A percentile compares a stretch with the other conserved stretches of the same genome.
Evolutionary conservation across 2,113 vertebrate species (phyloP).

Genomic region (Pterocles orientalis): DNA sequence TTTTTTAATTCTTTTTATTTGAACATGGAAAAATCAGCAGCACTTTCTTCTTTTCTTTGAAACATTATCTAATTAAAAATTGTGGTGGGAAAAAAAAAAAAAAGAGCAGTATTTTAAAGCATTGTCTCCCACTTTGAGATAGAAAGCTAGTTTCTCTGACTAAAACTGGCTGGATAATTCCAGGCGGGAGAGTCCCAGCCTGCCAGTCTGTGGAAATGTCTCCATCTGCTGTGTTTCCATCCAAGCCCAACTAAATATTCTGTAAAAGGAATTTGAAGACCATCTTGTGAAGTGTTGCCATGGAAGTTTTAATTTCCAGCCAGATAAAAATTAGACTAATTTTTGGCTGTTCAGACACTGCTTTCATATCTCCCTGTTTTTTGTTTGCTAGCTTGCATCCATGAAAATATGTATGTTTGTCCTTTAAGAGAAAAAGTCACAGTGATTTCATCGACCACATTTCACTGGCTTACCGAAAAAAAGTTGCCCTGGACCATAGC

Average conservation of each 20-base stretch:
- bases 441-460: neutral
- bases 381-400: neutral
- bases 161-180: constrained; percentile 16
- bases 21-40: neutral
- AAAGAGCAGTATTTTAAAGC: neutral
- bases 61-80: neutral
- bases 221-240: neutral
- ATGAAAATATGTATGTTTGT: neutral
- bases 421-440: neutral
- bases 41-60: constrained; percentile 24
- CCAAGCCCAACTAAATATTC: neutral
- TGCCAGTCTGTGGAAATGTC: constrained; percentile 28
- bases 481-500: neutral
- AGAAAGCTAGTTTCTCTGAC: constrained; percentile 13
- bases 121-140: constrained; percentile 50
- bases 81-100: constrained; percentile 15
- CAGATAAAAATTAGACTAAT: neutral
- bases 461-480: neutral
- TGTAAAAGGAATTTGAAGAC: neutral
- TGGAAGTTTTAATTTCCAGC: neutral
- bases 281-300: neutral
- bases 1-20: neutral
- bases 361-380: neutral
- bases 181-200: neutral
- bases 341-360: neutral